phyloP scores from a whole-genome alignment of 2,888 invertebrate species.

The Agrochola circellaris region DNA sequence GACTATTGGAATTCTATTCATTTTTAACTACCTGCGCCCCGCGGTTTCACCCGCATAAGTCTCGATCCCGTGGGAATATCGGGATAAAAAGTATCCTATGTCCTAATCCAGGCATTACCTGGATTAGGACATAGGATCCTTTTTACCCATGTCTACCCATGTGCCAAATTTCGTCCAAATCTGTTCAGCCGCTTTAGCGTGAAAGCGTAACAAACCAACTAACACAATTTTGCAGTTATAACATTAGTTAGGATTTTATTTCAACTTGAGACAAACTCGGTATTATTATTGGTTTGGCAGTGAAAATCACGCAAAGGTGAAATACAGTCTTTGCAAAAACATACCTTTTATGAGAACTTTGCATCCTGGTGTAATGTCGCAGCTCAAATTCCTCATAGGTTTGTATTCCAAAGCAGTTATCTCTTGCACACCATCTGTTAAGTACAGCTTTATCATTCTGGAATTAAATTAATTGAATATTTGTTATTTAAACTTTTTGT shows the following conservation, averaged over 20 bases:
- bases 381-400: slow-evolving; percentile 90
- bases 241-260: too few relatives aligned
- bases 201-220: too few relatives aligned
- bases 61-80: too few relatives aligned
- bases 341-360: slow-evolving; percentile 92
- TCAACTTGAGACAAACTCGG: background rate
- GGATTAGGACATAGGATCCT: too few relatives aligned
- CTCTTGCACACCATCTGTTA: slow-evolving; percentile 94
- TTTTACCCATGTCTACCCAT: too few relatives aligned
- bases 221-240: too few relatives aligned
- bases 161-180: too few relatives aligned
- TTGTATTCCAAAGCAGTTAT: slow-evolving; percentile 93
- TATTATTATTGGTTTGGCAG: background rate
- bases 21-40: background rate
- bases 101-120: too few relatives aligned
- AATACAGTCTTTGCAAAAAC: too few relatives aligned
- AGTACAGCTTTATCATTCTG: slow-evolving; percentile 92
- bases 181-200: too few relatives aligned
- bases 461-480: slow-evolving; percentile 58
- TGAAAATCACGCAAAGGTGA: background rate
- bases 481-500: background rate
- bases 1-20: background rate
- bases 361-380: slow-evolving; percentile 91
- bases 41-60: too few relatives aligned
- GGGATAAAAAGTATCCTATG: too few relatives aligned